Evolutionary conservation across 2,113 vertebrate genomes (phyloP), one percentile per base, ranked within the genome.

Genomic region (Antechinus stuartii): DNA sequence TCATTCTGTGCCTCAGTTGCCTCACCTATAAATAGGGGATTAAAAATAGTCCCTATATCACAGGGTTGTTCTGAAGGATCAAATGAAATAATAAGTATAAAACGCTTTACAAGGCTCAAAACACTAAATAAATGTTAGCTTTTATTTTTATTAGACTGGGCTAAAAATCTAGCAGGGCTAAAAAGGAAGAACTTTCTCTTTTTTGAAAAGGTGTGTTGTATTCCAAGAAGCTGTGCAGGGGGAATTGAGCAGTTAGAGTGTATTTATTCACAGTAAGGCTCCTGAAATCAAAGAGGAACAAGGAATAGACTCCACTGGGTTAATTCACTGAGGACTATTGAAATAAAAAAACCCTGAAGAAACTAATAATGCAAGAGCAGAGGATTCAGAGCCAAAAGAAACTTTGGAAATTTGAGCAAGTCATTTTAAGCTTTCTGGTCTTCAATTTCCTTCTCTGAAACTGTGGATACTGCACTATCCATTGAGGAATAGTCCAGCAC

Each of bases 311-410:
- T 92, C 8, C 47, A 84, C 54, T 56, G 76, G 0, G 68, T 16
- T 50, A 42, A 46, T 6, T 49, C 30, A 95, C 27, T 35, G 90
- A 91, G 5, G n/a, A 61, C 10, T 90, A 56, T 55, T 68, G 25
- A 55, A 96, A 95, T 42, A 23, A 68, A 68, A 61, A 61, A 95
- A 2, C 5, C 94, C 1, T 95, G 30, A 26, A 91, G 92, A 94
- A 26, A 68, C 35, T 68, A 68, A 68, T 16, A 68, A 68, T 16
- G 61, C 35, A 68, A 14, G 35, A 84, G 35, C 68, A 84, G 14
- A 76, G 6, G 5, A 84, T 84, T 84, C 68, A 42, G 68, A 84
- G 68, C 68, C 35, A 84, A 42, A n/a, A 84, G 19, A 35, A 42
- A 42, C 68, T 42, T 84, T 84, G n/a, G 16, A 42, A 84, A 84